These are phyloP conservation scores for Trididemnum nubilum DNA, from an alignment of 23 tunicate genomes.

Conservation along the genomic window DNA sequence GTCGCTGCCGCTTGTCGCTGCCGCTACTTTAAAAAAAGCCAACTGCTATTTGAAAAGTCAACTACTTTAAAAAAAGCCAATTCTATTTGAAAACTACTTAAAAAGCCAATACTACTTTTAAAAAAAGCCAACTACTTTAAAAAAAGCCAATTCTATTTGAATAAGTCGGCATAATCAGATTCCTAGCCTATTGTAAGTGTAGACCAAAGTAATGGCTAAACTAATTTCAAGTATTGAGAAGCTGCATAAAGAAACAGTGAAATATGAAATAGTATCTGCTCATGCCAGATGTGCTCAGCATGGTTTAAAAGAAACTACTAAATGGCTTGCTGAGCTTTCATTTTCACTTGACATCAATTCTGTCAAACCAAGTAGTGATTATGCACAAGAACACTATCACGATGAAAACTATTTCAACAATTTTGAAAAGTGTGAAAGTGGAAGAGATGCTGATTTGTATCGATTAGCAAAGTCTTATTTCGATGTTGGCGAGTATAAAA, in stretches of 20 bases:
- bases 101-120: too few relatives aligned
- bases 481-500: slow-evolving; percentile 75
- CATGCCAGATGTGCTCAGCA: slow-evolving; percentile 30
- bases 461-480: slow-evolving; percentile 71
- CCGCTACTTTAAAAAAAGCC: too few relatives aligned
- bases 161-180: too few relatives aligned
- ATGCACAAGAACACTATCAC: slow-evolving; percentile 3
- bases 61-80: too few relatives aligned
- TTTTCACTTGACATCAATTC: slow-evolving; percentile 38
- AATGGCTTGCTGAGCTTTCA: slow-evolving; percentile 69
- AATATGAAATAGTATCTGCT: slow-evolving; percentile 69
- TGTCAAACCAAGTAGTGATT: slow-evolving; percentile 19
- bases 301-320: slow-evolving; percentile 63
- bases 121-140: too few relatives aligned
- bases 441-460: slow-evolving; percentile 47
- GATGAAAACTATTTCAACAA: slow-evolving; percentile 5
- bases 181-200: too few relatives aligned
- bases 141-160: too few relatives aligned
- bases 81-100: too few relatives aligned
- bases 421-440: not conserved
- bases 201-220: not conserved
- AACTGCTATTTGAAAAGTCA: too few relatives aligned
- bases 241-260: slow-evolving; percentile 12
- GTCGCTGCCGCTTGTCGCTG: too few relatives aligned
- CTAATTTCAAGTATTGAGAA: not conserved